phyloP scores from a whole-genome alignment of 2,888 invertebrate genomes.

The Lithophane ornitopus region DNA sequence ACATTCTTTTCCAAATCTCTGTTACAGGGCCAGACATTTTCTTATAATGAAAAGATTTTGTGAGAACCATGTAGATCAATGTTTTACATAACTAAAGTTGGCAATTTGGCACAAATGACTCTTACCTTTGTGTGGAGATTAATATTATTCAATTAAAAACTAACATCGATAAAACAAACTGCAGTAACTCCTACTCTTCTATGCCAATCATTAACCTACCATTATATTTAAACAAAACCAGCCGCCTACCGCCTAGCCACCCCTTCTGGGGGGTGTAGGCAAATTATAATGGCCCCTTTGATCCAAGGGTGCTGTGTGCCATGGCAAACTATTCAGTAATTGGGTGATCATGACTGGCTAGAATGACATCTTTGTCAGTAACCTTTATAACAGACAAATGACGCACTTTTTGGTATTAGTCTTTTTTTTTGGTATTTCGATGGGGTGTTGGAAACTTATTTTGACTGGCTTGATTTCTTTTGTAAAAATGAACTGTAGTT shows the following conservation, averaged over 20 bases:
- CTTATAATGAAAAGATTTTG: too few species aligned
- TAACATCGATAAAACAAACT: not conserved
- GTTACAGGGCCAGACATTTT: too few species aligned
- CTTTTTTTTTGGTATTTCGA: not conserved
- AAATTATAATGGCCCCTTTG: constrained; percentile 46
- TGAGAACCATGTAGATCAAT: too few species aligned
- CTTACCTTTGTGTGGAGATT: too few species aligned
- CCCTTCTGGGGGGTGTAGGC: constrained; percentile 6
- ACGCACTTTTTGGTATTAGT: constrained; percentile 40
- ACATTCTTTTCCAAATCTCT: too few species aligned
- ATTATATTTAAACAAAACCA: constrained; percentile 25
- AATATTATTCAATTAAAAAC: too few species aligned
- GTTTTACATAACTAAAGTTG: too few species aligned
- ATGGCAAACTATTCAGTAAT: constrained; percentile 51
- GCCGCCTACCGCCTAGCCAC: not conserved
- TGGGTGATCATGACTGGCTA: constrained; percentile 48
- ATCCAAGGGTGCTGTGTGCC: constrained; percentile 34
- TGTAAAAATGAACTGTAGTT: not conserved
- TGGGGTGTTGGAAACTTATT: not conserved
- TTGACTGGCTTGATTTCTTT: constrained; percentile 1
- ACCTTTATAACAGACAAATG: constrained; percentile 18
- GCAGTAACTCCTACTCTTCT: not conserved
- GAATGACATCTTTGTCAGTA: constrained; percentile 27
- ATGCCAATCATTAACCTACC: not conserved
- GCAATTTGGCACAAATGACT: too few species aligned